phyloP scores from a whole-genome alignment of 2,113 vertebrate genomes.

The Oenanthe oenanthe region DNA sequence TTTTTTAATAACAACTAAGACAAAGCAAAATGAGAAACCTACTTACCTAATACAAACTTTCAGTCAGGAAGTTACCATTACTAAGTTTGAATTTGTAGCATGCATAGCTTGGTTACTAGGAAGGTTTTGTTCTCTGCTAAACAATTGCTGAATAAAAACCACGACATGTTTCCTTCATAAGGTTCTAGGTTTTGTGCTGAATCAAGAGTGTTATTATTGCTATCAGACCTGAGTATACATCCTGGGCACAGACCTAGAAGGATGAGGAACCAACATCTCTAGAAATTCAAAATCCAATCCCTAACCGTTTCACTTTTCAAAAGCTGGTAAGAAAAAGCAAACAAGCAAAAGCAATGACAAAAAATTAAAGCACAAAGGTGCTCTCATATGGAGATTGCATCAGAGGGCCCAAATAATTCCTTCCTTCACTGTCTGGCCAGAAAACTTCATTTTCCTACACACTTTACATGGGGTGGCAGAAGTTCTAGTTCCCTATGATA shows the following conservation, averaged over 20 bases:
- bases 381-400: neutral
- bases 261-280: neutral
- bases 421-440: neutral
- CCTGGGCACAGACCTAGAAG: neutral
- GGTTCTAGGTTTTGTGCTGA: neutral
- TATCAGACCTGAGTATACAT: neutral
- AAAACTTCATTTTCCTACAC: neutral
- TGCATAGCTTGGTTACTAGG: neutral
- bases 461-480: neutral
- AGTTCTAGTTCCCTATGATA: neutral
- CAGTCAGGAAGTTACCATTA: neutral
- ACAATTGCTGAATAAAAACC: conserved; percentile 8
- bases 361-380: neutral
- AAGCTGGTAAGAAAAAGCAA: neutral
- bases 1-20: neutral
- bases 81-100: conserved; percentile 2
- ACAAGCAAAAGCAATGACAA: neutral
- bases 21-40: neutral
- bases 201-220: neutral
- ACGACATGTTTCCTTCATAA: neutral
- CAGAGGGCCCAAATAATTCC: neutral
- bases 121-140: neutral
- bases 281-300: neutral
- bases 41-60: neutral
- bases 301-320: neutral